These are phyloP conservation scores for Coranthus polyacanthus DNA, from an alignment of 2,797 vertebrate species.

Conservation along the genomic window DNA sequence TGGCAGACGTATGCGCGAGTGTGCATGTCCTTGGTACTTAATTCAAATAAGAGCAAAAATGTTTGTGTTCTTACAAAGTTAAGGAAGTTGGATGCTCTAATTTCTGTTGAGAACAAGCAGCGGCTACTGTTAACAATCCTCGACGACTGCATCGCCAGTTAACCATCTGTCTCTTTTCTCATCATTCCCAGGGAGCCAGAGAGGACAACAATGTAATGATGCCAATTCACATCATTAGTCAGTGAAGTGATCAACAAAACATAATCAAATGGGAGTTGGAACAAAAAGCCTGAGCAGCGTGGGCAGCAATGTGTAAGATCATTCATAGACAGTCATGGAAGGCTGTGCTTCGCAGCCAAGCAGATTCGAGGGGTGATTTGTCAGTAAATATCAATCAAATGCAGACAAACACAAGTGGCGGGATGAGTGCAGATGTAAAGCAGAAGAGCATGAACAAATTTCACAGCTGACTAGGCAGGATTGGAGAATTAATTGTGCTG, in stretches of 20 bases:
- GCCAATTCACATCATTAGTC: slow-evolving; percentile 69
- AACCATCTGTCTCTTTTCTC: slow-evolving; percentile 65
- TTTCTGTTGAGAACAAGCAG: slow-evolving; percentile 50
- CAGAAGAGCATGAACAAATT: slow-evolving; percentile 65
- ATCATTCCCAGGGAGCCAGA: slow-evolving; percentile 50
- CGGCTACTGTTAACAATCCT: slow-evolving; percentile 52
- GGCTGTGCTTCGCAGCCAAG: slow-evolving; percentile 36
- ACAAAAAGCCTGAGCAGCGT: slow-evolving; percentile 58
- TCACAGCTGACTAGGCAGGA: slow-evolving; percentile 73
- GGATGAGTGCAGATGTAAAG: slow-evolving; percentile 54
- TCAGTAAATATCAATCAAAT: slow-evolving; percentile 76
- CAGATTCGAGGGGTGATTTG: slow-evolving; percentile 47
- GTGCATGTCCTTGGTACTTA: slow-evolving; percentile 16
- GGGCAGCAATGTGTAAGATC: slow-evolving; percentile 35
- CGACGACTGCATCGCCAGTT: slow-evolving; percentile 33
- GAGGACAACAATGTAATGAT: slow-evolving; percentile 63
- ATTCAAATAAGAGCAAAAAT: slow-evolving; percentile 43
- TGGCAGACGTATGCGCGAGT: not conserved
- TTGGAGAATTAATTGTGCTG: slow-evolving; percentile 67
- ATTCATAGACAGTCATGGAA: slow-evolving; percentile 19
- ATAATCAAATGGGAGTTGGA: slow-evolving; percentile 56
- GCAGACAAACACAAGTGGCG: slow-evolving; percentile 56
- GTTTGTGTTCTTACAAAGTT: slow-evolving; percentile 20
- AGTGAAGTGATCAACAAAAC: slow-evolving; percentile 70
- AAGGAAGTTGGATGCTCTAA: slow-evolving; percentile 37